Base-by-base conservation (phyloP, 2,888 invertebrate genomes). In the Caenorhabditis wallacei region DNA sequence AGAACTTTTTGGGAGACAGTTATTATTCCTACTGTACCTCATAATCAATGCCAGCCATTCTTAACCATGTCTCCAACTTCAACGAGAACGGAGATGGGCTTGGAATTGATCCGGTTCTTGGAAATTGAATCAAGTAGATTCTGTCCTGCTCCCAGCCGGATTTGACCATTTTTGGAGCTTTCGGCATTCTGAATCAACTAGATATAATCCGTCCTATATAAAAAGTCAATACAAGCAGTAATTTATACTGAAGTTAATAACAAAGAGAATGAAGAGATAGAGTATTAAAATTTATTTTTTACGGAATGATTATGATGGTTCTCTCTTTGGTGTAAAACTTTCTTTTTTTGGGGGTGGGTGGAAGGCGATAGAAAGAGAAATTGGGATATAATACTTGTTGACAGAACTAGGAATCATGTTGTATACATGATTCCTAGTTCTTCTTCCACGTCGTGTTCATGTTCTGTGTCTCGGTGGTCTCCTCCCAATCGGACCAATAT, bases 21-120 rank as follows among this genome's bases (percentile, higher is more conserved):
- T n/a, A n/a, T n/a, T n/a, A n/a, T n/a, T n/a, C n/a, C n/a, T n/a
- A n/a, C n/a, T n/a, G n/a, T n/a, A 97, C 97, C 95, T 96, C 96
- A 94, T 97, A 97, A 94, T 96, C 96, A 93, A 97, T 94, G 92
- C 95, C 96, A 92, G 95, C 95, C 91, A 97, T 94, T 92, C 97
- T 95, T 88, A 97, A 94, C 96, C 96, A 97, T 92, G 97, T 96
- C 94, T 97, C 97, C 91, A 97, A 96, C 94, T 97, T 97, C 92
- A 97, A 94, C 94, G 96, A 96, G 93, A 95, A 97, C 80, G 96
- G 96, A 88, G 96, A 97, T 90, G 96, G 94, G 85, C 96, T 96
- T 81, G 96, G 97, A 92, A 97, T 94, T 92, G 95, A 94, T 88
- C 96, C 96, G 88, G 96, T 96, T 92, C 97, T 95, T 88, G 96